Evolutionary conservation across 1,140 invertebrate species (phyloP).

Genomic region (Drosophila tropicalis): DNA sequence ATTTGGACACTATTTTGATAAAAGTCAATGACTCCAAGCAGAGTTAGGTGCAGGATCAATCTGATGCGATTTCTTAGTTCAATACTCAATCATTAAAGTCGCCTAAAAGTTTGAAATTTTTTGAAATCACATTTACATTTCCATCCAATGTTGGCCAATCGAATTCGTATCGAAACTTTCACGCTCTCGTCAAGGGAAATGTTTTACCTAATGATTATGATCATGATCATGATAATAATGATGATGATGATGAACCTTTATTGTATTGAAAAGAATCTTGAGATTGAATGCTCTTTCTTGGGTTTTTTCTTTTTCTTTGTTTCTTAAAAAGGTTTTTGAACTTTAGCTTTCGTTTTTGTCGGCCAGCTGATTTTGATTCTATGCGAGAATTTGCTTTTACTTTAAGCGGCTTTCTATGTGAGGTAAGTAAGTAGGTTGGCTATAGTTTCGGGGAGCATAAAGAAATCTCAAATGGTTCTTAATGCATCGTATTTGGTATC

Average conservation of each 20-base stretch:
- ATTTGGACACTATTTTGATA: no score
- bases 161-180: conserved; percentile 45
- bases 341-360: conserved; percentile 53
- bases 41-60: no score
- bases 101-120: neutral
- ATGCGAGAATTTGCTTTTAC: conserved; percentile 23
- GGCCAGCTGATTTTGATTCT: conserved; percentile 49
- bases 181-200: conserved; percentile 42
- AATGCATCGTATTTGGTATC: no score
- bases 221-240: neutral
- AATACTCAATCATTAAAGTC: neutral
- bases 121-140: conserved; percentile 1
- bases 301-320: neutral
- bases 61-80: no score
- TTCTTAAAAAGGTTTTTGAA: conserved; percentile 37
- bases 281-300: conserved; percentile 8
- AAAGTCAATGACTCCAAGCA: neutral
- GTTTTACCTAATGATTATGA: no score
- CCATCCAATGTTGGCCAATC: conserved; percentile 13
- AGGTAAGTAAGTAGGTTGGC: conserved; percentile 1
- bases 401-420: conserved; percentile 9
- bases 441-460: neutral
- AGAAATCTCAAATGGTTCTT: no score
- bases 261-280: conserved; percentile 41
- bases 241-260: conserved; percentile 10